These are phyloP conservation scores for Boleophthalmus pectinirostris DNA, from an alignment of 2,113 vertebrate species.

Conservation along the genomic window DNA sequence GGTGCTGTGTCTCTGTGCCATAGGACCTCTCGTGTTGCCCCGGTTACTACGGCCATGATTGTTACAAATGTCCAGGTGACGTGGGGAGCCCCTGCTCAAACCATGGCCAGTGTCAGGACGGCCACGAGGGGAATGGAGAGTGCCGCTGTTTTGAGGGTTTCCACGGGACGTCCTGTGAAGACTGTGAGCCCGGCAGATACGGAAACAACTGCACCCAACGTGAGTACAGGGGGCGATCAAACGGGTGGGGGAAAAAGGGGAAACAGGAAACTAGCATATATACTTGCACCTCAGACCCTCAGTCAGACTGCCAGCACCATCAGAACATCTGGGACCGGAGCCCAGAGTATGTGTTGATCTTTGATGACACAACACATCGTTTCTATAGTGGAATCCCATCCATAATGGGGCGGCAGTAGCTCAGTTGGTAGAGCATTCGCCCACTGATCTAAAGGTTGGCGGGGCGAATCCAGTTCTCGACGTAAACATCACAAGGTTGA, in stretches of 20 bases:
- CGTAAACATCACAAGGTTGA: no score
- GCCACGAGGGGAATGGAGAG: constrained; percentile 83
- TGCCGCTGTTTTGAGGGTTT: constrained; percentile 93
- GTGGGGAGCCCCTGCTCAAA: constrained; percentile 84
- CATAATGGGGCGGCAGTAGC: no score
- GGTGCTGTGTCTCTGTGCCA: constrained; percentile 1
- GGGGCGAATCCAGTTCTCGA: no score
- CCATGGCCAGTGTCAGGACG: constrained; percentile 88
- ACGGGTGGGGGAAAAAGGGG: background rate
- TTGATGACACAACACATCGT: no score
- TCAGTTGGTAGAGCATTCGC: no score
- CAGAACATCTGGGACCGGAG: no score
- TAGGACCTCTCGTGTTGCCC: constrained; percentile 88
- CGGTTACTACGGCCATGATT: constrained; percentile 89
- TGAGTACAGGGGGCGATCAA: constrained; percentile 21
- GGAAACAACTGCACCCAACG: constrained; percentile 81
- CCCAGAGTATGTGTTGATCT: no score
- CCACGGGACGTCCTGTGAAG: constrained; percentile 92
- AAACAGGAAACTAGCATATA: background rate
- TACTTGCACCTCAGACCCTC: no score
- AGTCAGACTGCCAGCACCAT: background rate
- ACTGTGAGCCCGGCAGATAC: constrained; percentile 90
- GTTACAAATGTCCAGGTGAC: constrained; percentile 87
- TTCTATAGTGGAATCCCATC: no score
- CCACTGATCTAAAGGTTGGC: no score